phyloP scores from a whole-genome alignment of 2,888 invertebrate genomes.

The Sarcophaga caerulescens region DNA sequence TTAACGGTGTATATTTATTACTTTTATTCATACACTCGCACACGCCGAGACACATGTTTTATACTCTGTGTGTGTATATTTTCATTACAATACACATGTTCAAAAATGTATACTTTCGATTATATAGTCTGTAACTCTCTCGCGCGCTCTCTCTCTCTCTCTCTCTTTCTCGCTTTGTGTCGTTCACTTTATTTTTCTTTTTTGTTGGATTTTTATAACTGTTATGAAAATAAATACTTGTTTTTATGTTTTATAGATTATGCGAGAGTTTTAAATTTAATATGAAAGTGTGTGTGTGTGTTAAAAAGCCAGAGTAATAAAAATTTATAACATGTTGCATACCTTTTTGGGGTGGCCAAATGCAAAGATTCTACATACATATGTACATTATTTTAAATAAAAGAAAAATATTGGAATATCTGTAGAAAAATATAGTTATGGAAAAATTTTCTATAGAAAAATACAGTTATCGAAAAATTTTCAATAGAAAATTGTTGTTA shows the following conservation, averaged over 20 bases:
- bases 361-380: background rate
- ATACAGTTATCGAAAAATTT: too few relatives aligned
- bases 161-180: background rate
- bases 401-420: background rate
- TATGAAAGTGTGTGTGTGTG: background rate
- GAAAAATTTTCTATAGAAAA: too few relatives aligned
- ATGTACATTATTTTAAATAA: too few relatives aligned
- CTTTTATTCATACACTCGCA: background rate
- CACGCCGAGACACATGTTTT: background rate
- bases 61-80: background rate
- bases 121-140: background rate
- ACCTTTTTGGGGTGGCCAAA: slow-evolving; percentile 15
- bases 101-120: background rate
- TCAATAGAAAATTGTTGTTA: too few relatives aligned
- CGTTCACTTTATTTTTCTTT: background rate
- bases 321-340: slow-evolving; percentile 41
- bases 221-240: background rate
- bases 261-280: background rate
- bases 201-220: background rate
- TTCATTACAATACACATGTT: background rate
- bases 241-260: background rate
- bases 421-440: too few relatives aligned
- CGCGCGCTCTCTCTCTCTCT: too few relatives aligned
- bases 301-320: slow-evolving; percentile 5
- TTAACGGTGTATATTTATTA: too few relatives aligned